Percentiles rank a stretch among this genome's conserved stretches.
phyloP scores from a whole-genome alignment of 2,113 vertebrate genomes.

The Collichthys lucidus region DNA sequence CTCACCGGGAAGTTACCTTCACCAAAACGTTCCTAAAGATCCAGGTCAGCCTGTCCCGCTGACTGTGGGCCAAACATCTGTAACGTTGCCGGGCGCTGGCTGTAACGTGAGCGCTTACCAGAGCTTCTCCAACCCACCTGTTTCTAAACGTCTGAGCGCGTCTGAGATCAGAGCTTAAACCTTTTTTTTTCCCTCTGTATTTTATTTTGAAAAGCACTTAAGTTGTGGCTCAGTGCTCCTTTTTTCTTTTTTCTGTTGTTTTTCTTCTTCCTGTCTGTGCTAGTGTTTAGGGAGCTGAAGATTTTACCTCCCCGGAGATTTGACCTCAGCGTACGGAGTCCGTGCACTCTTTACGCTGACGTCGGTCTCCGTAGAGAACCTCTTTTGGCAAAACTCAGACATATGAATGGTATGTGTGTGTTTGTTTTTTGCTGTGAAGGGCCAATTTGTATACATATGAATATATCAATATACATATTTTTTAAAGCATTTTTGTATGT shows the following conservation, averaged over 20 bases:
- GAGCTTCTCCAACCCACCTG: slow-evolving; percentile 51
- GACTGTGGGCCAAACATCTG: neutral
- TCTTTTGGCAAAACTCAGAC: slow-evolving; percentile 69
- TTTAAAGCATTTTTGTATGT: slow-evolving; percentile 88
- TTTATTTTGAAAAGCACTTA: slow-evolving; percentile 68
- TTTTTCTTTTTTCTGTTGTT: neutral
- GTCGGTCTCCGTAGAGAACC: slow-evolving; percentile 58
- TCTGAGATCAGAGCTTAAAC: slow-evolving; percentile 6
- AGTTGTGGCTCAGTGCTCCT: slow-evolving; percentile 52
- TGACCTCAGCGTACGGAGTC: slow-evolving; percentile 26
- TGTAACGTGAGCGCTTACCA: slow-evolving; percentile 32
- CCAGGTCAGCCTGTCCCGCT: neutral
- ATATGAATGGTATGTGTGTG: slow-evolving; percentile 74
- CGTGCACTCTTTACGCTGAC: slow-evolving; percentile 37
- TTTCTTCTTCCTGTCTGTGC: slow-evolving; percentile 56
- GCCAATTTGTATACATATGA: slow-evolving; percentile 86
- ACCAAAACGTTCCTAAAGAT: neutral
- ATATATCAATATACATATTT: slow-evolving; percentile 87
- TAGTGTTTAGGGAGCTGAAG: slow-evolving; percentile 28
- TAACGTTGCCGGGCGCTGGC: too few relatives aligned
- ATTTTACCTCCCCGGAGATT: slow-evolving; percentile 38
- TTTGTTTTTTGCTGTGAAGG: slow-evolving; percentile 81
- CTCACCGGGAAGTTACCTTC: neutral
- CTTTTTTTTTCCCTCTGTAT: slow-evolving; percentile 14
- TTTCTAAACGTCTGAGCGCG: slow-evolving; percentile 30